These are phyloP conservation scores for Hypocryptadius cinnamomeus DNA, from an alignment of 2,113 vertebrate species.

Conservation along the genomic window DNA sequence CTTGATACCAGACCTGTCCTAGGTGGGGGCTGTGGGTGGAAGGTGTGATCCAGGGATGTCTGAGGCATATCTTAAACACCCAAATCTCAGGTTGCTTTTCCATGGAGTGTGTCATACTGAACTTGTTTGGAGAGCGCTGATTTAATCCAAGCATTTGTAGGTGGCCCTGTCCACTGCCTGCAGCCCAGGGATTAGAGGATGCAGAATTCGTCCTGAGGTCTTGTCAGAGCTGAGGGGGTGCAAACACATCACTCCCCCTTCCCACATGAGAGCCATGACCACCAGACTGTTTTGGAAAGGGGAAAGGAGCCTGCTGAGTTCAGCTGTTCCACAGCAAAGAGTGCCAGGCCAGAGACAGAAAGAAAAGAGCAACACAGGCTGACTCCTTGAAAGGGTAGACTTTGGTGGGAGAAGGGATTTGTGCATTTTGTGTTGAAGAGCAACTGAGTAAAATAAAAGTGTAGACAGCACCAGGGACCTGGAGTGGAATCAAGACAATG, in stretches of 20 bases:
- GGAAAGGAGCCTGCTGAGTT: slow-evolving; percentile 19
- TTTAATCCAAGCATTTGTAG: neutral
- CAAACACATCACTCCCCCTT: neutral
- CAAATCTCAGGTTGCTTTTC: neutral
- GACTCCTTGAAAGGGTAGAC: neutral
- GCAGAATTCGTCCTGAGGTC: neutral
- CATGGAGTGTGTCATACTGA: neutral
- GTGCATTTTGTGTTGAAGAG: neutral
- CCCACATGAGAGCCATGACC: neutral
- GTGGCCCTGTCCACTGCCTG: neutral
- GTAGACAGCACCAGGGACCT: neutral
- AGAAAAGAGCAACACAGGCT: neutral
- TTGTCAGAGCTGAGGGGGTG: neutral
- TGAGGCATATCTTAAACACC: neutral
- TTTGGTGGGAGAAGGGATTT: neutral
- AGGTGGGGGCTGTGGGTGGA: neutral
- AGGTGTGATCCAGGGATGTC: neutral
- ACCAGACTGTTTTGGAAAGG: slow-evolving; percentile 9
- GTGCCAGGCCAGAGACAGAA: neutral
- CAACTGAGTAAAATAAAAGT: neutral
- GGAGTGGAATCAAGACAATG: neutral
- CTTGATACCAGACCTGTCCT: neutral
- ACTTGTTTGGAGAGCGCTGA: neutral
- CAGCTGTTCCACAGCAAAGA: neutral
- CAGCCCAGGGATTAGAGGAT: neutral